Conservation (phyloP, 2,113 vertebrate genomes). For the Pelvicachromis taeniatus region DNA sequence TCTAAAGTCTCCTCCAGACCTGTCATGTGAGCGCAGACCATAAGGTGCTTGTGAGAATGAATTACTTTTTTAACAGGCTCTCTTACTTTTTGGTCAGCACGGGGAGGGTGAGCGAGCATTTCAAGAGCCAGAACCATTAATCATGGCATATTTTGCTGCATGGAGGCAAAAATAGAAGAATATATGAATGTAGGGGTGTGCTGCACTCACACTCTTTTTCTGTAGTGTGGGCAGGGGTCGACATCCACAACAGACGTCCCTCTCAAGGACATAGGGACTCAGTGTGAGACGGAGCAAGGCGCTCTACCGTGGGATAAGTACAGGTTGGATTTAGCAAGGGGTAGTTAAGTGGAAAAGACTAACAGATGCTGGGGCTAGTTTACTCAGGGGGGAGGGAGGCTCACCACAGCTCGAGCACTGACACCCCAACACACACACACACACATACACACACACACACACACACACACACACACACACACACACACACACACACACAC, state of each 20-base stretch:
- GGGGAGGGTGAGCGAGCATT: neutral
- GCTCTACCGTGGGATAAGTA: constrained; percentile 69
- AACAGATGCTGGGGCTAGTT: constrained; percentile 73
- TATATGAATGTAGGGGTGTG: constrained; percentile 11
- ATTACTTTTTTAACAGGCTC: constrained; percentile 12
- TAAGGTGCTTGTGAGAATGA: neutral
- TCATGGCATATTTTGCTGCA: constrained; percentile 8
- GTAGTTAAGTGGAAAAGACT: constrained; percentile 75
- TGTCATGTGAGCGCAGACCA: neutral
- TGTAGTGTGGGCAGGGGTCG: constrained; percentile 24
- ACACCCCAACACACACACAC: constrained; percentile 23
- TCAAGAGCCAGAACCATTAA: constrained; percentile 3
- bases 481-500: no score
- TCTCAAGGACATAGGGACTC: constrained; percentile 58
- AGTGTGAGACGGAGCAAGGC: constrained; percentile 48
- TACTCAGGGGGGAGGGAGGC: constrained; percentile 58
- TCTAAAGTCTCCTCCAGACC: constrained; percentile 8
- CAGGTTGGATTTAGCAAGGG: constrained; percentile 73
- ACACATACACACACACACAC: constrained; percentile 7
- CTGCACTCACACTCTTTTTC: neutral
- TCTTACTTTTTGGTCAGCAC: neutral
- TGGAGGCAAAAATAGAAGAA: neutral
- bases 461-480: constrained; percentile 10
- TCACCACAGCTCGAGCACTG: constrained; percentile 42
- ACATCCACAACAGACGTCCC: constrained; percentile 14